phyloP scores from a whole-genome alignment of 2,113 vertebrate species.

The Martes martes region DNA sequence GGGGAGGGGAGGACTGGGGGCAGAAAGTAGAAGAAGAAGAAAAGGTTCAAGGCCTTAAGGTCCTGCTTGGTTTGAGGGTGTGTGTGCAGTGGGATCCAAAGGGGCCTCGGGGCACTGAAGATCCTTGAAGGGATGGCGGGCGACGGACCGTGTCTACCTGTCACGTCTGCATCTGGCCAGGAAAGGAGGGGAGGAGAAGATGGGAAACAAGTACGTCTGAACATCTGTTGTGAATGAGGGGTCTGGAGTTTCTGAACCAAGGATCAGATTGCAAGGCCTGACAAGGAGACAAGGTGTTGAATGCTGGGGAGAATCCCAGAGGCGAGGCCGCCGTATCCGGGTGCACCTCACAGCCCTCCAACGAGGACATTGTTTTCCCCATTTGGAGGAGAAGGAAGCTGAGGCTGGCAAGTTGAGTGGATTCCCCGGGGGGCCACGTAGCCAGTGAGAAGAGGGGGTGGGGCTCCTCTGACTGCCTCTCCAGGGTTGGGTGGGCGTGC shows the following conservation, averaged over 20 bases:
- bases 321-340: accelerated
- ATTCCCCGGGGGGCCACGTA: background rate
- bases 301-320: background rate
- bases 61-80: background rate
- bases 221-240: background rate
- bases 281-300: background rate
- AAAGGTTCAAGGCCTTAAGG: background rate
- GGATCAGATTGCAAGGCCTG: background rate
- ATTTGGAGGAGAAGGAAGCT: background rate
- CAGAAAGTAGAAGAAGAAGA: background rate
- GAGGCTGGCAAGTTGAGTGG: background rate
- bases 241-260: background rate
- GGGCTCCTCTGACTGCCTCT: background rate
- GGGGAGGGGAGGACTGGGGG: background rate
- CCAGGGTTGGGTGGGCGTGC: background rate
- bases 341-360: too few species aligned
- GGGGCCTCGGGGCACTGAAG: background rate
- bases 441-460: background rate
- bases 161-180: background rate
- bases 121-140: background rate
- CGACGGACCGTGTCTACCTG: background rate
- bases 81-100: background rate
- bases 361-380: too few species aligned
- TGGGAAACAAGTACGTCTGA: background rate
- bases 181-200: background rate